A percentile compares a stretch with the other conserved stretches of the same genome.
Evolutionary conservation across 2,888 invertebrate genomes (phyloP).

Genomic region (Ectemnius continuus): DNA sequence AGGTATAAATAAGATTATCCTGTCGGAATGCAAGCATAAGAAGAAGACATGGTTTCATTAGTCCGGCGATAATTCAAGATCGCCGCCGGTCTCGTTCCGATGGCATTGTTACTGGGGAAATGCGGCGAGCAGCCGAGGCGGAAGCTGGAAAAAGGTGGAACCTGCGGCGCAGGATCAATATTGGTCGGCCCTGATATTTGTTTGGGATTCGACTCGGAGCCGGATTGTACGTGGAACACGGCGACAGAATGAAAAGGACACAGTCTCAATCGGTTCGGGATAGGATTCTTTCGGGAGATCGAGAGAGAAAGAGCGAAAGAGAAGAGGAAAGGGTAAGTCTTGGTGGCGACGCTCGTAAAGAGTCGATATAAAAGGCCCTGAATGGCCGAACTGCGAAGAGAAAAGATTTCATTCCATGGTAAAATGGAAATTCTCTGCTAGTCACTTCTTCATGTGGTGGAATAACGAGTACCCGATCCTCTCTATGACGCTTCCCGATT

Average conservation of each 20-base stretch:
- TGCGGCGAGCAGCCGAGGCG: slow-evolving; percentile 32
- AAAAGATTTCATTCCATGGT: slow-evolving; percentile 21
- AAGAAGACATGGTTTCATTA: slow-evolving; percentile 41
- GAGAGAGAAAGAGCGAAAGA: slow-evolving; percentile 25
- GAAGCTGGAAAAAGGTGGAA: slow-evolving; percentile 52
- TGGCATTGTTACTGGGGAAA: slow-evolving; percentile 37
- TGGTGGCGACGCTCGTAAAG: slow-evolving; percentile 10
- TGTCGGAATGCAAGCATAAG: not conserved
- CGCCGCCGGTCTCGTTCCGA: slow-evolving; percentile 17
- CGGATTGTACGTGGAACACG: slow-evolving; percentile 51
- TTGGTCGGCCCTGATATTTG: slow-evolving; percentile 64
- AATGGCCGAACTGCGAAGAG: slow-evolving; percentile 23
- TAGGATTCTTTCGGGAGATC: slow-evolving; percentile 55
- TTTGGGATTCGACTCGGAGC: slow-evolving; percentile 59
- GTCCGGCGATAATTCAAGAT: slow-evolving; percentile 40
- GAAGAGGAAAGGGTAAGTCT: slow-evolving; percentile 22
- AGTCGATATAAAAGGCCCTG: slow-evolving; percentile 28
- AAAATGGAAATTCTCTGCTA: slow-evolving; percentile 21
- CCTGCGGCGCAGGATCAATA: slow-evolving; percentile 59
- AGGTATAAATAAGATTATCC: not conserved
- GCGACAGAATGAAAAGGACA: slow-evolving; percentile 49
- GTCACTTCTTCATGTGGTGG: slow-evolving; percentile 14
- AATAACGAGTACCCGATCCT: slow-evolving; percentile 1
- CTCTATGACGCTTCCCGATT: too few species aligned
- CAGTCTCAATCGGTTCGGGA: slow-evolving; percentile 53